Conservation (phyloP, 2,797 vertebrate genomes). For the Furcifer pardalis region DNA sequence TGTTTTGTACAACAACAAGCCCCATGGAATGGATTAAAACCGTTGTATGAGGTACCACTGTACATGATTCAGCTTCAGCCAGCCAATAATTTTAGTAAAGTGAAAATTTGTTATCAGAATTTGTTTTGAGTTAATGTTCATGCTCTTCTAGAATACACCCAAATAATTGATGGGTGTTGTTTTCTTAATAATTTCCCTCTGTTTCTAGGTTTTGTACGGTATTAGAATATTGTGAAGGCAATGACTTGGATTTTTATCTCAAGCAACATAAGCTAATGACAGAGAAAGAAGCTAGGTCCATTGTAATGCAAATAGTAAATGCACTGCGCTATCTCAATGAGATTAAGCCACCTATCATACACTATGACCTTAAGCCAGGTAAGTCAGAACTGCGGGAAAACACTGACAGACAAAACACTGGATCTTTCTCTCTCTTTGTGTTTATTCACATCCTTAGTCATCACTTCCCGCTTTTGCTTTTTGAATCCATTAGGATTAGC, state of each 20-base stretch:
- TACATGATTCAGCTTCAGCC: too few relatives aligned
- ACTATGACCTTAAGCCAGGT: conserved; percentile 99
- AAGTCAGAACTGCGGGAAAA: conserved; percentile 48
- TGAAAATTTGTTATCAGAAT: conserved; percentile 29
- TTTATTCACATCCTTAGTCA: neutral
- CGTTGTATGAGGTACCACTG: too few relatives aligned
- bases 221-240: conserved; percentile 99
- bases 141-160: conserved; percentile 17
- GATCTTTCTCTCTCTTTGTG: neutral
- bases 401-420: conserved; percentile 22
- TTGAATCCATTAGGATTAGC: neutral
- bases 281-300: conserved; percentile 98
- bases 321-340: conserved; percentile 99
- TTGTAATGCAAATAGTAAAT: conserved; percentile 99
- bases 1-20: too few relatives aligned
- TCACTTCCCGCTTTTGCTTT: conserved; percentile 9
- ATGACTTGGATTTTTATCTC: conserved; percentile 99
- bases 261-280: conserved; percentile 99
- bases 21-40: too few relatives aligned
- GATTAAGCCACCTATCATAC: conserved; percentile 99
- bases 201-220: conserved; percentile 95
- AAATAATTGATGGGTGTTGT: conserved; percentile 31
- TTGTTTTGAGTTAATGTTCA: conserved; percentile 5
- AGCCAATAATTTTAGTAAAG: too few relatives aligned
- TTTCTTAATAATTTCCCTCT: conserved; percentile 46